Base-by-base conservation (phyloP, 2,888 invertebrate species). In the Acanthosoma haemorrhoidale region DNA sequence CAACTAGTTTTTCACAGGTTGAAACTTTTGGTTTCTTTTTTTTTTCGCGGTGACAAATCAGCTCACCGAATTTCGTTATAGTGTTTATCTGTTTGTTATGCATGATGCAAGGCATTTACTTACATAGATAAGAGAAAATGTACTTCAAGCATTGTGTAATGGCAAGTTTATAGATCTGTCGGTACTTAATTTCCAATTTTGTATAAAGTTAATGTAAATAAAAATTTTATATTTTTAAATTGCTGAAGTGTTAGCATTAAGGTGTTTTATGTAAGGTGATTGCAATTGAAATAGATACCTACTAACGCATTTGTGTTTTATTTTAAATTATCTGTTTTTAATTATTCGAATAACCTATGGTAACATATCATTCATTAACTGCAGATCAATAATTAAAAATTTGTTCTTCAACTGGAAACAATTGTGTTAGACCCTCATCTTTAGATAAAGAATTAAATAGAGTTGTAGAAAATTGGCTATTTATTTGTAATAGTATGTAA, bases 291-390 rank as follows among this genome's bases (percentile, higher is more conserved):
- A 71, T 71, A 71, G 63, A 68, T 41, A 51, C 59, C 61, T 68
- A 71, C 71, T 63, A 71, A 71, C 68, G 51, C 70, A 67, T 43
- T 31, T 18, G 34, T 9, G 32, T 68, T 61, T 57, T 70, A 61
- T 61, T 82, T 60, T 39, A 36, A 6, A 5, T 41, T 4, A 8
- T 41, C n/a, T 16, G 15, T 2, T 21, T 41, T 21, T 43, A n/a
- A n/a, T n/a, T n/a, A n/a, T n/a, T n/a, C n/a, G n/a, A n/a, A n/a
- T n/a, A n/a, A n/a, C n/a, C n/a, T n/a, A n/a, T n/a, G n/a, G n/a
- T n/a, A n/a, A n/a, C n/a, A n/a, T n/a, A n/a, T n/a, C n/a, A n/a
- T n/a, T n/a, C n/a, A n/a, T n/a, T n/a, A n/a, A n/a, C n/a, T n/a
- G n/a, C n/a, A n/a, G n/a, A n/a, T n/a, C n/a, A n/a, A n/a, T n/a